These are phyloP conservation scores for Columba livia DNA, from an alignment of 2,113 vertebrate genomes.

Conservation along the genomic window DNA sequence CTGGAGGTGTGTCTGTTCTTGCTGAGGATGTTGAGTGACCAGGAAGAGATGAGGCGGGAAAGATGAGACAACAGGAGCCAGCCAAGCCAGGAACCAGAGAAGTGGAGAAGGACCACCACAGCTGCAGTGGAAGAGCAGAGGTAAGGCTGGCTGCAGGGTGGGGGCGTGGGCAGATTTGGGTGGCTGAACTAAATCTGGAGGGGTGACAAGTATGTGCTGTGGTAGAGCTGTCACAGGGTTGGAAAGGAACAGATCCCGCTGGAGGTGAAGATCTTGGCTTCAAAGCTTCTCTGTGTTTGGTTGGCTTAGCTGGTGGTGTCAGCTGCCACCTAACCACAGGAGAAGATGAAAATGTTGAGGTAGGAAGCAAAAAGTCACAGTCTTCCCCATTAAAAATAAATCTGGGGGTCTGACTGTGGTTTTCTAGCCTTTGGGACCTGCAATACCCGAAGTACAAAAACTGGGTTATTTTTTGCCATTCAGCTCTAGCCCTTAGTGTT, in stretches of 20 bases:
- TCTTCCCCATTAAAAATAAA: background rate
- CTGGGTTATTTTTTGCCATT: background rate
- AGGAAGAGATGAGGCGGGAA: background rate
- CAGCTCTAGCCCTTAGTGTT: background rate
- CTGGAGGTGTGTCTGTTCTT: background rate
- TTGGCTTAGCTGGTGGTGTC: background rate
- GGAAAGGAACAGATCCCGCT: background rate
- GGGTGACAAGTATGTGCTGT: background rate
- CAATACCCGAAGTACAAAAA: background rate
- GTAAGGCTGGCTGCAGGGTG: background rate
- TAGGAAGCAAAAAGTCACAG: background rate
- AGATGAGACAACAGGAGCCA: background rate
- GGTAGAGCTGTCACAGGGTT: background rate
- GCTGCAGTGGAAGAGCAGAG: background rate
- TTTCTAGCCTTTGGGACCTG: background rate
- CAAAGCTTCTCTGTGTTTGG: background rate
- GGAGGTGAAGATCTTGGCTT: background rate
- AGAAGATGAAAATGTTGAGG: background rate
- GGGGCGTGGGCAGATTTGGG: background rate
- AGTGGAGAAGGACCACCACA: background rate
- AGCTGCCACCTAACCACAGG: no score
- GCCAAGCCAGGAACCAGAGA: background rate
- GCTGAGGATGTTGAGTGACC: background rate
- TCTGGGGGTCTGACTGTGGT: background rate
- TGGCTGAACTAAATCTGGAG: background rate